Evolutionary conservation across 2,113 vertebrate genomes (phyloP).

Genomic region (Machaerirhynchus nigripectus): DNA sequence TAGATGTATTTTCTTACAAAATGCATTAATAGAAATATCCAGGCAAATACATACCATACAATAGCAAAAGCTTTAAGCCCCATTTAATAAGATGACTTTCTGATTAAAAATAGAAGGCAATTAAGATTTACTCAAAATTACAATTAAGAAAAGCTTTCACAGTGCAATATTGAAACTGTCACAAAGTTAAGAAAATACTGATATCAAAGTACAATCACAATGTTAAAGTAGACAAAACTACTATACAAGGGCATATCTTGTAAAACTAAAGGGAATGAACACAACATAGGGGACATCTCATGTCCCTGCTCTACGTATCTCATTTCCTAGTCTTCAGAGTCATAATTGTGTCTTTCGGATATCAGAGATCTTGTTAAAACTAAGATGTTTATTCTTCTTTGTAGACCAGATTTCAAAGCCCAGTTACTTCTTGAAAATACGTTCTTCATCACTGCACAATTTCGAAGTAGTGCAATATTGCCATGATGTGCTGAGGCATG

Average conservation of each 20-base stretch:
- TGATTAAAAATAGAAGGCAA: constrained; percentile 81
- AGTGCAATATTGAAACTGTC: constrained; percentile 76
- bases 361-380: constrained; percentile 47
- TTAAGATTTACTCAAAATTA: constrained; percentile 80
- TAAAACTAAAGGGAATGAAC: constrained; percentile 77
- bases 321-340: constrained; percentile 52
- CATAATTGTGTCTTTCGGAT: constrained; percentile 18
- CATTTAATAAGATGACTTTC: constrained; percentile 73
- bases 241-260: constrained; percentile 72
- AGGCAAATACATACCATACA: constrained; percentile 71
- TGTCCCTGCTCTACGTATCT: constrained; percentile 51
- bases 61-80: constrained; percentile 73
- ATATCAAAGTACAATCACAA: constrained; percentile 82
- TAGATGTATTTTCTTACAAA: constrained; percentile 75
- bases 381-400: constrained; percentile 39
- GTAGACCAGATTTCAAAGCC: constrained; percentile 15
- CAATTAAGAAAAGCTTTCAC: constrained; percentile 80
- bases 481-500: constrained; percentile 99
- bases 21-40: constrained; percentile 74
- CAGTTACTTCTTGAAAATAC: not conserved
- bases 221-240: constrained; percentile 80
- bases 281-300: constrained; percentile 64
- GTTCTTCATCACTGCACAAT: constrained; percentile 83
- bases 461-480: constrained; percentile 96
- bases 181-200: constrained; percentile 84